Evolutionary conservation across 1,140 invertebrate genomes (phyloP).

Genomic region (Ceratosolen fusciceps): DNA sequence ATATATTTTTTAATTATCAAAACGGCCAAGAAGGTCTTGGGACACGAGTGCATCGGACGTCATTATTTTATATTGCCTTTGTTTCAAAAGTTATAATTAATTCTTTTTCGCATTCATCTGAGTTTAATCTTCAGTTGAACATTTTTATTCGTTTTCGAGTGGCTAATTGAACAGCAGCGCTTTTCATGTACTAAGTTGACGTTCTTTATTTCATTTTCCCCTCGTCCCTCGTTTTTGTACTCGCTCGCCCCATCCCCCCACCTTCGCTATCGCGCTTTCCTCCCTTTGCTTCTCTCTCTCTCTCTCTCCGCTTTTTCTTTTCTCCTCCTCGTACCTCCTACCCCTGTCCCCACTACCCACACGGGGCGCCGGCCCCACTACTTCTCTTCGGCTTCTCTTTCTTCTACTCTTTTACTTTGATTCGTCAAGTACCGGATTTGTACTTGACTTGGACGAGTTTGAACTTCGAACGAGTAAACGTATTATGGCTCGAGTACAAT

Average conservation of each 20-base stretch:
- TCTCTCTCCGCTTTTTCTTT: neutral
- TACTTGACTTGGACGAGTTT: conserved; percentile 40
- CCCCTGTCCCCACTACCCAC: too few species aligned
- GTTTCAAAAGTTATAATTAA: neutral
- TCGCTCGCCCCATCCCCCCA: too few species aligned
- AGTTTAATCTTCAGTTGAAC: neutral
- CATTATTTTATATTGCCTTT: neutral
- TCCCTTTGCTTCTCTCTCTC: neutral
- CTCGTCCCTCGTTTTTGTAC: too few species aligned
- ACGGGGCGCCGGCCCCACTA: too few species aligned
- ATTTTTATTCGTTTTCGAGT: conserved; percentile 14
- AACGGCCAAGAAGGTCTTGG: neutral
- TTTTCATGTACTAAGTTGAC: neutral
- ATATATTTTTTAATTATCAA: too few species aligned
- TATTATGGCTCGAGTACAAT: conserved; percentile 43
- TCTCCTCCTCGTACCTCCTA: neutral
- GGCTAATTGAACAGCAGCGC: conserved; percentile 1
- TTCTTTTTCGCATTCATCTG: conserved; percentile 12
- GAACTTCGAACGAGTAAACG: conserved; percentile 45
- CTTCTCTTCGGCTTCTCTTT: neutral
- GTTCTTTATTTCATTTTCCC: conserved; percentile 3
- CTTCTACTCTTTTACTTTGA: conserved; percentile 15
- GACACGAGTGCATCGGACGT: neutral
- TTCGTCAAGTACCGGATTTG: conserved; percentile 42
- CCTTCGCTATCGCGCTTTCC: neutral